Evolutionary conservation across 2,888 invertebrate genomes (phyloP), one percentile per base, ranked within the genome.

Genomic region (Imbricaverruca yamaguchii): DNA sequence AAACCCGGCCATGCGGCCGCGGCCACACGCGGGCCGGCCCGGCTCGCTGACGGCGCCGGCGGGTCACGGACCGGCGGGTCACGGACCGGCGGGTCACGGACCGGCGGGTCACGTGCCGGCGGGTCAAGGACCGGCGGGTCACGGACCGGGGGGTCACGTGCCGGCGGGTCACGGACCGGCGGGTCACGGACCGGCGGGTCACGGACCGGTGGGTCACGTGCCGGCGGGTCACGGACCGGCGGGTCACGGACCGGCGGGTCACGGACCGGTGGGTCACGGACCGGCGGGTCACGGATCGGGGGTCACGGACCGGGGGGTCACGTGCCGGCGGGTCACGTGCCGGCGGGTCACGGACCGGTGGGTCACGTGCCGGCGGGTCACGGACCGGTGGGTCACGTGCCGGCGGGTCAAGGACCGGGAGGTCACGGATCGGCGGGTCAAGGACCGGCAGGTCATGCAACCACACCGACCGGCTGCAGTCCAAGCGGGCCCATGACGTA

Each of bases 401-500:
- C 39, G 39, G 39, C 1, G 39, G 39, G 39, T 39, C 39, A 39
- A 1, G 39, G 39, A 39, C 39, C 59, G 59, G 10, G 2, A 1
- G 79, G n/a, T 79, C 23, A n/a, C 79, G 59, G 12, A 15, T 1
- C 15, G 12, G 12, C 59, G 59, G 59, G 59, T 59, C 67, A 67
- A 8, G 12, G 12, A 2, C 25, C 13, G 11, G 25, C 67, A 12
- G 67, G 25, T 7, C 67, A 67, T 8, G 67, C 15, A 15, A 21
- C 53, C 10, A 11, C 53, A 6, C 69, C 69, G 6, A 15, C 69
- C 18, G 53, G 69, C 39, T 21, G 69, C 53, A 23, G 55, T 6
- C 55, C 74, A 2, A n/a, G 55, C 53, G 74, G 74, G 15, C 74
- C 74, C 9, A 74, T 74, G 74, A 74, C 74, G 21, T 74, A 74